Conservation (phyloP, 30 jellyfish, hydroid and myxozoan species). For the Sanderia malayensis region DNA sequence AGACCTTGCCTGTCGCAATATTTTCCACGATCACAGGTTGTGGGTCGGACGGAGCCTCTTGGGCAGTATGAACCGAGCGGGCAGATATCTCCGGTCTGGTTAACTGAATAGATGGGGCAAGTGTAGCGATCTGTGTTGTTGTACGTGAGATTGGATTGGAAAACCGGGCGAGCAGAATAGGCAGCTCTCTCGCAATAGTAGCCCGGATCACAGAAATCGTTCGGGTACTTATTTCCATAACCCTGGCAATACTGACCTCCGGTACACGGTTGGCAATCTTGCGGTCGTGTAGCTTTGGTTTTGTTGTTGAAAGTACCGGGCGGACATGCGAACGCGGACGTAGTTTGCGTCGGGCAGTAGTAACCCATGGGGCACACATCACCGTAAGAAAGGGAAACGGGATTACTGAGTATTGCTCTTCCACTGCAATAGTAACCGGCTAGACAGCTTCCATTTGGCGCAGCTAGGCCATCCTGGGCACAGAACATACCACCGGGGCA, state of each 20-base stretch:
- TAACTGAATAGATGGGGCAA: conserved; percentile 88
- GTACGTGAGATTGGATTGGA: conserved; percentile 45
- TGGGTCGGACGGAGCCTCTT: conserved; percentile 71
- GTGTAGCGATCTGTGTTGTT: conserved; percentile 73
- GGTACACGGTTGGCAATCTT: conserved; percentile 91
- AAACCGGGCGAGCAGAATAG: conserved; percentile 74
- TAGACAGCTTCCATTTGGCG: conserved; percentile 81
- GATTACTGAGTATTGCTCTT: conserved; percentile 60
- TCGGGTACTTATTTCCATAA: conserved; percentile 73
- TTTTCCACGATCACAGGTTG: conserved; percentile 82
- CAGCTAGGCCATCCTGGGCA: conserved; percentile 73
- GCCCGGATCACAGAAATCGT: conserved; percentile 84
- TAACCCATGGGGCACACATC: conserved; percentile 86
- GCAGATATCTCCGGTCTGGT: conserved; percentile 91
- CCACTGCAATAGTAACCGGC: conserved; percentile 94
- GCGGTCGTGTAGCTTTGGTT: conserved; percentile 73
- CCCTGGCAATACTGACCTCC: conserved; percentile 86
- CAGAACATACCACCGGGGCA: conserved; percentile 97
- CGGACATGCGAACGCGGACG: conserved; percentile 91
- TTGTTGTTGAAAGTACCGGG: conserved; percentile 93
- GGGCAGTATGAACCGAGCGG: conserved; percentile 90
- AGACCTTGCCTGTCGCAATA: conserved; percentile 74
- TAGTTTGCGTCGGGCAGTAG: conserved; percentile 82
- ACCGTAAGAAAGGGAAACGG: conserved; percentile 72
- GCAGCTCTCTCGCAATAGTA: conserved; percentile 83